phyloP scores from a whole-genome alignment of 2,888 invertebrate genomes.

The Achlya flavicornis region DNA sequence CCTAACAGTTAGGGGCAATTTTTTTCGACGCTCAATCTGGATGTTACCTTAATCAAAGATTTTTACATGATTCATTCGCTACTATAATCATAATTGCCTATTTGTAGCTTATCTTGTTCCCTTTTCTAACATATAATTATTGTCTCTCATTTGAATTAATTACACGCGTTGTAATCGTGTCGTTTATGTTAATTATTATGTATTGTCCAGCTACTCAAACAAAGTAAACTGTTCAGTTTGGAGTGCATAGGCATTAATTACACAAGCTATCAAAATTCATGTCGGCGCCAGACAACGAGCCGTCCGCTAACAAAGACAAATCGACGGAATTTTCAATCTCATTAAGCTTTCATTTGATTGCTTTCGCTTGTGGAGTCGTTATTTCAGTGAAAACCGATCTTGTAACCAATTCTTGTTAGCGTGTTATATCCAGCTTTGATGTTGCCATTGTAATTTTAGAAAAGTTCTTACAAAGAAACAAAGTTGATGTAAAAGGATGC shows the following conservation, averaged over 20 bases:
- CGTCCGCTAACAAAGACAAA: conserved; percentile 49
- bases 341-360: conserved; percentile 49
- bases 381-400: conserved; percentile 36
- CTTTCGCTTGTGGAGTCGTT: conserved; percentile 28
- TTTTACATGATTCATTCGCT: too few species aligned
- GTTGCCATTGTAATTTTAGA: not conserved
- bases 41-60: too few species aligned
- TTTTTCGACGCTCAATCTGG: too few species aligned
- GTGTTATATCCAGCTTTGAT: conserved; percentile 16
- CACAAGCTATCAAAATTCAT: conserved; percentile 33
- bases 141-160: too few species aligned
- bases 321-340: conserved; percentile 48
- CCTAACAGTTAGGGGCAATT: too few species aligned
- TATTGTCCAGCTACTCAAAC: not conserved
- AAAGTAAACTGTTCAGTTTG: not conserved
- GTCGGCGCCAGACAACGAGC: conserved; percentile 21
- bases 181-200: too few species aligned
- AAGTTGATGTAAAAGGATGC: not conserved
- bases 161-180: too few species aligned
- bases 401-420: conserved; percentile 24
- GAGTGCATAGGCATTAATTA: conserved; percentile 12
- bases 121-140: too few species aligned
- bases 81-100: too few species aligned
- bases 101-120: too few species aligned
- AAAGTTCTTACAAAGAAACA: not conserved